phyloP scores from a whole-genome alignment of 1,140 invertebrate genomes.

The Chironomus striatipennis region DNA sequence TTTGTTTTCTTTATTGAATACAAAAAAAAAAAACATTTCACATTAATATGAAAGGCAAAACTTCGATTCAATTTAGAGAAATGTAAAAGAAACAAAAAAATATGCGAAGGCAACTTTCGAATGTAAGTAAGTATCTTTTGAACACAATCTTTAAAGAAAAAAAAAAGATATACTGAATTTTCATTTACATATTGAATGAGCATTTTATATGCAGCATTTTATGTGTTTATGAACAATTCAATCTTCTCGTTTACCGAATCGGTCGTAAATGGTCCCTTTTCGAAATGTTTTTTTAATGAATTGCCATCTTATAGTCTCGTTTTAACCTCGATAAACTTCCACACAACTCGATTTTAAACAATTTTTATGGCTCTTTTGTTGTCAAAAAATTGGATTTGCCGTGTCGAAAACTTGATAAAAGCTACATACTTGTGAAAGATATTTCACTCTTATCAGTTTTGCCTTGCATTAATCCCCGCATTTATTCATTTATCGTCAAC shows the following conservation, averaged over 20 bases:
- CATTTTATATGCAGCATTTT: constrained; percentile 17
- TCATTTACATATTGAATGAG: constrained; percentile 21
- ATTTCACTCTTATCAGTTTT: too few relatives aligned
- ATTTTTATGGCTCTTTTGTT: too few relatives aligned
- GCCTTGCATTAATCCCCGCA: too few relatives aligned
- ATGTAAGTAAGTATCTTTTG: not conserved
- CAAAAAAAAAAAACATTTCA: not conserved
- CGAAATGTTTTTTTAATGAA: not conserved
- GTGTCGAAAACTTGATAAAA: too few relatives aligned
- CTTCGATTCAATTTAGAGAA: constrained; percentile 18
- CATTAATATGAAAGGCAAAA: not conserved
- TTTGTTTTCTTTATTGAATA: too few relatives aligned
- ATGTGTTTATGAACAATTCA: constrained; percentile 22
- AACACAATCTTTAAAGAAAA: constrained; percentile 2
- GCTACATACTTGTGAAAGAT: too few relatives aligned
- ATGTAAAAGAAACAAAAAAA: not conserved
- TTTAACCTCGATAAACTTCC: too few relatives aligned
- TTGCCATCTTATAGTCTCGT: not conserved
- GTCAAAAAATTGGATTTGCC: too few relatives aligned
- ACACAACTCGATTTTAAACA: too few relatives aligned
- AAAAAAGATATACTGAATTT: not conserved
- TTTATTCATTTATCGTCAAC: too few relatives aligned
- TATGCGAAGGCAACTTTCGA: not conserved
- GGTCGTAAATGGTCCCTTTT: not conserved
- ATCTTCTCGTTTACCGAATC: constrained; percentile 11